phyloP scores from a whole-genome alignment of 2,888 invertebrate species.

The Tromatobia lineatoria region DNA sequence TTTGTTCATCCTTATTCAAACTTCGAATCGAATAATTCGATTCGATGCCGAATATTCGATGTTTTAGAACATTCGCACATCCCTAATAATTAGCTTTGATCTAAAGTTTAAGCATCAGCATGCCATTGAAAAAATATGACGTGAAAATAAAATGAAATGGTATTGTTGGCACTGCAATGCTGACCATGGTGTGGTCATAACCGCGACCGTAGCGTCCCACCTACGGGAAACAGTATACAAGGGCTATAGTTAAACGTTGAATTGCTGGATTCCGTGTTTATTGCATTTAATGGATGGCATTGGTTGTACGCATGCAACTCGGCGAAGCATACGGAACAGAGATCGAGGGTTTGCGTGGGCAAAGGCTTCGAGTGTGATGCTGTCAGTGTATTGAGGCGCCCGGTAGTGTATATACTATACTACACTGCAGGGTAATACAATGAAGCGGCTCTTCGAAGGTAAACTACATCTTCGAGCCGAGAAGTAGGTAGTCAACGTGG shows the following conservation, averaged over 20 bases:
- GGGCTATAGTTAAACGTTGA: conserved; percentile 71
- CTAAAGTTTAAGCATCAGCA: too few species aligned
- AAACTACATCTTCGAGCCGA: conserved; percentile 48
- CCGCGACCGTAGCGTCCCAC: conserved; percentile 64
- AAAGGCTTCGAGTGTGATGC: conserved; percentile 17
- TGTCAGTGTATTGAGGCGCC: conserved; percentile 36
- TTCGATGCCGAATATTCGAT: too few species aligned
- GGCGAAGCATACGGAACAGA: conserved; percentile 45
- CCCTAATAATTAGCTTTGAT: too few species aligned
- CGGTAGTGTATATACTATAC: conserved; percentile 28
- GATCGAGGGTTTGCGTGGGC: conserved; percentile 40
- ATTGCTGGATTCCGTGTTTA: conserved; percentile 82
- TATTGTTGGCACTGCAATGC: not conserved
- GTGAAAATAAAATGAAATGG: too few species aligned
- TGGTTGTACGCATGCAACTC: conserved; percentile 79
- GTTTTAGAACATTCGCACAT: too few species aligned
- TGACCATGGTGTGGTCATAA: conserved; percentile 58
- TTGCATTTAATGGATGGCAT: conserved; percentile 80
- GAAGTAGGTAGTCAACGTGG: conserved; percentile 26
- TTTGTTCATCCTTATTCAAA: too few species aligned
- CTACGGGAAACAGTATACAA: conserved; percentile 40
- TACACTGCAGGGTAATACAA: conserved; percentile 4
- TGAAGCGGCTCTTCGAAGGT: conserved; percentile 41
- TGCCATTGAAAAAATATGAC: too few species aligned
- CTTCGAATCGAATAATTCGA: too few species aligned